Evolutionary conservation across 2,888 invertebrate genomes (phyloP).

Genomic region (Chymomyza amoena): DNA sequence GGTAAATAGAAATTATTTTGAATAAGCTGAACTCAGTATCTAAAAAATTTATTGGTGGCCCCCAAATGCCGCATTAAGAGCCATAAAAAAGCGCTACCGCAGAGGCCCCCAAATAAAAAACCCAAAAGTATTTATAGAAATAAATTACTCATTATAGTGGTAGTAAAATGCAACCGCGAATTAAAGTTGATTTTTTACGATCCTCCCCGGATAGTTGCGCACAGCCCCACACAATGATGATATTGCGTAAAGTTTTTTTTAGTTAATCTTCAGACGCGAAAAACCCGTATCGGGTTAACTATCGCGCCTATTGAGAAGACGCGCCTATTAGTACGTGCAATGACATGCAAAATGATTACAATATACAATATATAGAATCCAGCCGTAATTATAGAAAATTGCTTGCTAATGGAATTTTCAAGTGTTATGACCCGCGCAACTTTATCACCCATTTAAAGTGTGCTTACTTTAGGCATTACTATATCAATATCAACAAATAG

Average conservation of each 20-base stretch:
- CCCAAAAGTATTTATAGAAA: neutral
- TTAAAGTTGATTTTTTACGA: neutral
- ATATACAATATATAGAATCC: constrained; percentile 30
- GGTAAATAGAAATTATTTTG: neutral
- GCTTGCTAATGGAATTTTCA: constrained; percentile 48
- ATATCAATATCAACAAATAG: constrained; percentile 4
- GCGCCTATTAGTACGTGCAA: neutral
- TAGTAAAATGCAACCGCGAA: neutral
- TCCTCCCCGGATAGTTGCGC: neutral
- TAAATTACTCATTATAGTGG: neutral
- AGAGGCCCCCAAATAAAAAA: neutral
- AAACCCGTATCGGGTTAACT: neutral
- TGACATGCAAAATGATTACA: constrained; percentile 17
- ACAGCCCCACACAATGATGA: neutral
- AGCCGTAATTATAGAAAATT: constrained; percentile 59
- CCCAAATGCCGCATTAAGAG: neutral
- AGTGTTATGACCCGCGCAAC: constrained; percentile 28
- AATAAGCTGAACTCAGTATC: neutral
- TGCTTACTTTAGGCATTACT: neutral
- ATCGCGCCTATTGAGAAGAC: neutral
- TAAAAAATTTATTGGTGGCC: neutral
- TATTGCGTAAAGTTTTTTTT: neutral
- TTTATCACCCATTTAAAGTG: constrained; percentile 17
- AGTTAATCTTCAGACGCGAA: neutral
- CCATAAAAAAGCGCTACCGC: neutral